Evolutionary conservation across 2,888 invertebrate genomes (phyloP).

Genomic region (Calameuta pallipes): DNA sequence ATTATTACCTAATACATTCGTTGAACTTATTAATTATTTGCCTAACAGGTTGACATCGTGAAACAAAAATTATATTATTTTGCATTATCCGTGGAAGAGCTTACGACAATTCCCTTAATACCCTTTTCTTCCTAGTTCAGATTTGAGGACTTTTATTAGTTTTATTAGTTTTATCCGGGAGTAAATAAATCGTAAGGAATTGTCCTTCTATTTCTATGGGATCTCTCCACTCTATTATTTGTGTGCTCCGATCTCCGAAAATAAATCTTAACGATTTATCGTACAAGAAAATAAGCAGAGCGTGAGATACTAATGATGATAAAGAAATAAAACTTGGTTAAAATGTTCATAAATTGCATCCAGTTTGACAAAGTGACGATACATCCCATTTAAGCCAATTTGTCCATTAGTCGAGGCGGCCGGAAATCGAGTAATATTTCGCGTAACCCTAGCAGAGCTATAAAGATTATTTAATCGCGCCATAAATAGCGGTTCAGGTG

Average conservation of each 20-base stretch:
- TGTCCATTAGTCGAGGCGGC: neutral
- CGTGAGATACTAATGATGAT: neutral
- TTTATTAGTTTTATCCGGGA: neutral
- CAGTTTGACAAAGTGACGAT: neutral
- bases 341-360: neutral
- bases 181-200: neutral
- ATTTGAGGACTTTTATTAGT: neutral
- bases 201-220: neutral
- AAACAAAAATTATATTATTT: too few species aligned
- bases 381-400: neutral
- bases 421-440: neutral
- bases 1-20: neutral
- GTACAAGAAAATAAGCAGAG: neutral
- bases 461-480: slow-evolving; percentile 10
- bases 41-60: neutral
- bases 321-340: neutral
- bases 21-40: neutral
- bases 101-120: neutral
- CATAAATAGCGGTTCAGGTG: neutral
- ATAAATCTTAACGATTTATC: neutral
- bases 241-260: neutral
- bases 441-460: neutral
- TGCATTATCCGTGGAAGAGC: neutral
- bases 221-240: neutral
- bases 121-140: neutral